Base-by-base conservation (phyloP, 2,113 vertebrate genomes). In the Anser cygnoides region DNA sequence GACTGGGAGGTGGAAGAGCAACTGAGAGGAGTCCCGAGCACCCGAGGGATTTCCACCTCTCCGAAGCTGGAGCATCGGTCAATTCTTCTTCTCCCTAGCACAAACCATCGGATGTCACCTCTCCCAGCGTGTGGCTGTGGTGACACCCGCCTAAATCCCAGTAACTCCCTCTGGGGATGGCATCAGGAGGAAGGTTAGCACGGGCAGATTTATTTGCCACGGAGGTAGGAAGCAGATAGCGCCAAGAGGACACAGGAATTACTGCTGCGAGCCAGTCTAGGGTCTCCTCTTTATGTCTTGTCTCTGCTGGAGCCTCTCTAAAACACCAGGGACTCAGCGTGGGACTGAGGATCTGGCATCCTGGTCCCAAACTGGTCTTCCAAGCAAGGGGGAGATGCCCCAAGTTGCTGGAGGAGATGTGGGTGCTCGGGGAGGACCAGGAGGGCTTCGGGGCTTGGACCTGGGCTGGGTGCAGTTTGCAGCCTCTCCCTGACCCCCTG, bases 201-300 rank as follows among this genome's bases (percentile, higher is more conserved):
- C 6, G 12, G 33, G 8, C 41, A 58, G 58, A 18, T 44, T 78
- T 28, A 19, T 22, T 6, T 33, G 19, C 6, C 52, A 63, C 19
- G 17, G 66, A 33, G 80, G 78, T 54, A 94, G 54, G 71, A 87
- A 55, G 33, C 57, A 39, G 50, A 3, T 25, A 20, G 21, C 9
- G 57, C 12, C 35, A 44, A 31, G 29, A 41, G 5, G 57, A 31
- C 4, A 3, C 19, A 39, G 62, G 50, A 65, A 13, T 13, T 83
- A 11, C 49, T 83, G 15, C 23, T 37, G 3, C 26, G 49, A 89
- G 57, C 29, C 0, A 1, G 9, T 73, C 28, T 3, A 0, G 20
- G 13, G 9, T 52, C 33, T 62, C 67, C 44, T 63, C n/a, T n/a
- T 44, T 8, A 8, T 75, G 91, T 78, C 33, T 57, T 52, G 13